Evolutionary conservation across 1,140 invertebrate species (phyloP).

Genomic region (Trichoplusia ni): DNA sequence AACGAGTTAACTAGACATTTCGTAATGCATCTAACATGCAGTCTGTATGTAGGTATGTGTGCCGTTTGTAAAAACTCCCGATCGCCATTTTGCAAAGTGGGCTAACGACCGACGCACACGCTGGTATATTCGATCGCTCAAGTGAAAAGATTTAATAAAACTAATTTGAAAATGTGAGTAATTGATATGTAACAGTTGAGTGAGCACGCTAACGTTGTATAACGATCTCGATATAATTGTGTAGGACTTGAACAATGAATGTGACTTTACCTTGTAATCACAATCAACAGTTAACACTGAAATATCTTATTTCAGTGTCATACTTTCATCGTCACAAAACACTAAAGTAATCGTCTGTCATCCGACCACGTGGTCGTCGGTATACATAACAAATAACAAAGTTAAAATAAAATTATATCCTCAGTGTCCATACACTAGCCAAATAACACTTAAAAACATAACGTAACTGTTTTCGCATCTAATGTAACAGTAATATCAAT

Average conservation of each 20-base stretch:
- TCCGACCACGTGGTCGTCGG: no score
- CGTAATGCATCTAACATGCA: conserved; percentile 38
- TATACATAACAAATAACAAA: no score
- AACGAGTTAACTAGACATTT: conserved; percentile 34
- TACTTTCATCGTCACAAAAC: no score
- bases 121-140: background rate
- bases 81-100: conserved; percentile 29
- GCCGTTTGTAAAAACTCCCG: conserved; percentile 16
- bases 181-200: background rate
- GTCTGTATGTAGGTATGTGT: conserved; percentile 15
- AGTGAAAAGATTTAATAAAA: background rate
- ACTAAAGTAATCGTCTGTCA: no score
- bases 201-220: background rate
- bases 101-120: conserved; percentile 34
- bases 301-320: no score
- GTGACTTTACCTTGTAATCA: no score
- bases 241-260: no score
- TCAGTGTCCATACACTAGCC: no score
- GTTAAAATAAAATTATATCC: no score
- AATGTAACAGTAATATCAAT: conserved; percentile 1
- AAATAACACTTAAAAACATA: no score
- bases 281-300: no score
- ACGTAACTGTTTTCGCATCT: background rate
- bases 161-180: background rate
- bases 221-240: background rate